phyloP scores from a whole-genome alignment of 2,113 vertebrate genomes.

The Naja naja region DNA sequence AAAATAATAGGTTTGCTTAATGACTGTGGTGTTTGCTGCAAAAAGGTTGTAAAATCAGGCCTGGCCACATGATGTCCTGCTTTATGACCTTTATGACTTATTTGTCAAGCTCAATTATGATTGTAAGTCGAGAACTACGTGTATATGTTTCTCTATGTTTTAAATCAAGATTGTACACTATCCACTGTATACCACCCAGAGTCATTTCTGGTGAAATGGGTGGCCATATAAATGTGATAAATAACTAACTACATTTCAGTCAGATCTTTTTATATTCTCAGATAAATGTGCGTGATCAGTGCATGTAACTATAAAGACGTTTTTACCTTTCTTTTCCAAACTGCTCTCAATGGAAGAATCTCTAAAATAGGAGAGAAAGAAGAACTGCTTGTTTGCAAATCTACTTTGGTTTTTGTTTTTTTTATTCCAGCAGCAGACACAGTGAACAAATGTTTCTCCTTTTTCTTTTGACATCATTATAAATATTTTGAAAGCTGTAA shows the following conservation, averaged over 20 bases:
- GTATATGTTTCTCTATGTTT: background rate
- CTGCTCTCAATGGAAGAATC: background rate
- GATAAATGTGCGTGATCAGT: background rate
- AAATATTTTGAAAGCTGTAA: constrained; percentile 17
- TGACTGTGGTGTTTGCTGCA: background rate
- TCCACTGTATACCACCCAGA: background rate
- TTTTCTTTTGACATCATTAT: constrained; percentile 3
- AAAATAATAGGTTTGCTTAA: background rate
- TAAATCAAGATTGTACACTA: background rate
- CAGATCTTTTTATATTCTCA: background rate
- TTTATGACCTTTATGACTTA: background rate
- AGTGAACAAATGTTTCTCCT: background rate
- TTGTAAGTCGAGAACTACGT: background rate
- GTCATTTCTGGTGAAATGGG: background rate
- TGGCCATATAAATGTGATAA: background rate
- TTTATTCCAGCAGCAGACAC: background rate
- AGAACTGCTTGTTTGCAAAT: background rate
- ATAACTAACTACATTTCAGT: background rate
- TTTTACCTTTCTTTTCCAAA: background rate
- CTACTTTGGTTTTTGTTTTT: background rate
- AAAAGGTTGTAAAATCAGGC: background rate
- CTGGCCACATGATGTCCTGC: background rate
- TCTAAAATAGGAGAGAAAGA: background rate
- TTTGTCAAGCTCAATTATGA: background rate
- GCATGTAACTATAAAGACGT: background rate